Evolutionary conservation across 2,113 vertebrate species (phyloP).

Genomic region (Paracanthobrama guichenoti): DNA sequence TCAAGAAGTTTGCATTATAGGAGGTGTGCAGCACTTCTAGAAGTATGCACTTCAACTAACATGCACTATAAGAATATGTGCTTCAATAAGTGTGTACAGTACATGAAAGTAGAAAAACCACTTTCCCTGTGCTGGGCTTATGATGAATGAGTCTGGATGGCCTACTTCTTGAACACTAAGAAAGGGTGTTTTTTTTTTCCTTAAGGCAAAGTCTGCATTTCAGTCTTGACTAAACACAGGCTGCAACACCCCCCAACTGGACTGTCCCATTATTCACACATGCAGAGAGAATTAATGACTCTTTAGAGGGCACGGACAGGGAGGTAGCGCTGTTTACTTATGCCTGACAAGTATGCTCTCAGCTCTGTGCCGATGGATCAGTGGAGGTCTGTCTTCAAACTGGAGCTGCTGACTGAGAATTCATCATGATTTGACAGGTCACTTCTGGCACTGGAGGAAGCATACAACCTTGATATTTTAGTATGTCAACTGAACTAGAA

Average conservation of each 20-base stretch:
- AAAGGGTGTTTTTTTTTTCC: not conserved
- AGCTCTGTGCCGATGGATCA: not conserved
- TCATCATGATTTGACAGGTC: not conserved
- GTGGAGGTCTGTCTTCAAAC: not conserved
- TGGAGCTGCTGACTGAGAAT: not conserved
- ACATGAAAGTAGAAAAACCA: not conserved
- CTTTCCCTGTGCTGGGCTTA: not conserved
- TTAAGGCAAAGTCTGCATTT: not conserved
- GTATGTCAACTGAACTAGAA: not conserved
- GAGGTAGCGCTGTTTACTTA: conserved; percentile 25
- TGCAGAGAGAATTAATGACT: conserved; percentile 26
- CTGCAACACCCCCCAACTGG: not conserved
- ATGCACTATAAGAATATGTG: not conserved
- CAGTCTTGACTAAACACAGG: conserved; percentile 33
- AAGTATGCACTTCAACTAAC: not conserved
- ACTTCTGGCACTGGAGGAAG: not conserved
- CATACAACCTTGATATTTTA: not conserved
- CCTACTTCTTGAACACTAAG: not conserved
- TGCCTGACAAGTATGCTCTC: conserved; percentile 27
- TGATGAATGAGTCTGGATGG: conserved; percentile 11
- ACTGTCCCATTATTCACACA: not conserved
- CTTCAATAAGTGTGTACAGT: not conserved
- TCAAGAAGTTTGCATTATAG: not conserved
- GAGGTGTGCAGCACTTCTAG: not conserved
- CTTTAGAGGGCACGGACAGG: conserved; percentile 11